phyloP scores from a whole-genome alignment of 2,797 vertebrate species.

The Silurus aristotelis region DNA sequence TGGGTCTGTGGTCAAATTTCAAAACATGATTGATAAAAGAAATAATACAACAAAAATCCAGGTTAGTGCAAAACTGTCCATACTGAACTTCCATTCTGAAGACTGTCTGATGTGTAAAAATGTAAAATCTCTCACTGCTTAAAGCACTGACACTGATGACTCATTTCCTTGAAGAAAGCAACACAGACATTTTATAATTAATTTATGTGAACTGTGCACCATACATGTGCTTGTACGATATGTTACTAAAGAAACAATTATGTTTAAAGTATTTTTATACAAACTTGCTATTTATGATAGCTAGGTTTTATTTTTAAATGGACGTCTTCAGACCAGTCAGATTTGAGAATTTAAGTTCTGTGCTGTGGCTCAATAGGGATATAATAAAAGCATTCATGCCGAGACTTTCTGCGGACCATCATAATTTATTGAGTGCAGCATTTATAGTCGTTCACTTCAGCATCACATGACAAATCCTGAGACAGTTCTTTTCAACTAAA shows the following conservation, averaged over 20 bases:
- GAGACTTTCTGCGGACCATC: not conserved
- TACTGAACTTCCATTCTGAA: not conserved
- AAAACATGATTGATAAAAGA: too few relatives aligned
- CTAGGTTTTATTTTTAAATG: not conserved
- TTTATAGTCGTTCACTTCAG: not conserved
- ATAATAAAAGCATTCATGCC: constrained; percentile 8
- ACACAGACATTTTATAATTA: not conserved
- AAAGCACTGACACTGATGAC: not conserved
- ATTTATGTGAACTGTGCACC: too few relatives aligned
- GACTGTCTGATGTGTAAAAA: not conserved
- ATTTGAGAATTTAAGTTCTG: not conserved
- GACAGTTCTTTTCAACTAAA: not conserved
- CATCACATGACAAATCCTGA: not conserved
- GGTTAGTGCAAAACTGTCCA: not conserved
- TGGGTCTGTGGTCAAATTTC: too few relatives aligned
- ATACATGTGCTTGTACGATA: not conserved
- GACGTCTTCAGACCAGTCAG: not conserved
- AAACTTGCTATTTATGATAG: not conserved
- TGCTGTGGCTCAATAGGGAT: not conserved
- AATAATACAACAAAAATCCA: not conserved
- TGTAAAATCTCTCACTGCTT: not conserved
- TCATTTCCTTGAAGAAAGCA: not conserved
- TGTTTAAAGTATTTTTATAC: not conserved
- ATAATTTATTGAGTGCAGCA: not conserved
- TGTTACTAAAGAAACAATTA: not conserved